Evolutionary conservation across 2,888 invertebrate species (phyloP).

Genomic region (Athalia circularis): DNA sequence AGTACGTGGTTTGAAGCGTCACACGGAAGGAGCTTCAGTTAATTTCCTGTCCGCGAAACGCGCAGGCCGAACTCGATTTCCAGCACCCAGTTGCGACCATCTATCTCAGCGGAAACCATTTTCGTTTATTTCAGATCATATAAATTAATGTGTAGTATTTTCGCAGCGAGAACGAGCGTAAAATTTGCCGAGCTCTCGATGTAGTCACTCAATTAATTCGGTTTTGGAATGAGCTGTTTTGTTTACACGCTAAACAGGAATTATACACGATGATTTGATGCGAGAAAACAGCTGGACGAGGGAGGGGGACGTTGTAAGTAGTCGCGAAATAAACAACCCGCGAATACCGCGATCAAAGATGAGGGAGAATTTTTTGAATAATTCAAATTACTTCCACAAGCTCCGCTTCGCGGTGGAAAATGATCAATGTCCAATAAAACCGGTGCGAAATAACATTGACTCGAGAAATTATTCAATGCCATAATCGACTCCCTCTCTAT

Average conservation of each 20-base stretch:
- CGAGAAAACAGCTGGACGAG: background rate
- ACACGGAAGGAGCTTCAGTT: conserved; percentile 58
- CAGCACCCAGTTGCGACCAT: conserved; percentile 30
- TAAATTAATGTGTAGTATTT: no score
- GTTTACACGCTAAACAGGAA: background rate
- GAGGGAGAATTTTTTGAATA: conserved; percentile 16
- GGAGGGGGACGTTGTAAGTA: background rate
- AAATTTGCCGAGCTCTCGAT: no score
- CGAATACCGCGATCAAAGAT: background rate
- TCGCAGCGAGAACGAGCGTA: no score
- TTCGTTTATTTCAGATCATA: no score
- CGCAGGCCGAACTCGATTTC: conserved; percentile 48
- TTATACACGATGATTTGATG: conserved; percentile 20
- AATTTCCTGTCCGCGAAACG: conserved; percentile 59
- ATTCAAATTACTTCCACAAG: conserved; percentile 16
- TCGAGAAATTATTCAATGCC: background rate
- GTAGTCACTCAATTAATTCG: no score
- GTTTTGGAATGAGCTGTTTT: background rate
- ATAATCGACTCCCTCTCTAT: no score
- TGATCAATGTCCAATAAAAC: background rate
- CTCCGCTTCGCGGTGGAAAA: conserved; percentile 4
- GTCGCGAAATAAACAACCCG: background rate
- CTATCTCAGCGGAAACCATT: background rate
- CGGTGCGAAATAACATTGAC: background rate
- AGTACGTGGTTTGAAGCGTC: conserved; percentile 39